Conservation (phyloP, 2,113 vertebrate genomes). For the Nycticebus coucang region DNA sequence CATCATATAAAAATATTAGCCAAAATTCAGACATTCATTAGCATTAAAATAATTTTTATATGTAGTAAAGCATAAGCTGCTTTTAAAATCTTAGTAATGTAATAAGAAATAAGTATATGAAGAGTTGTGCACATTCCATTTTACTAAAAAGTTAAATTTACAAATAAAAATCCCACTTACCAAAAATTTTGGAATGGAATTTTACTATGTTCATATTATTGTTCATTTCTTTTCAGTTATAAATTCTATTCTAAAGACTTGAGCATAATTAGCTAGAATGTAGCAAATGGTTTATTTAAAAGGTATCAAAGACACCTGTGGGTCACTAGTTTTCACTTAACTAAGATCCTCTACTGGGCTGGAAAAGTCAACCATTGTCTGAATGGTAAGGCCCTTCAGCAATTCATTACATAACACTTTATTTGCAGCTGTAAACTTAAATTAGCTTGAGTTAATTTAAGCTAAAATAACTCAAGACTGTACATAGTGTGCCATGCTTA, state of each 20-base stretch:
- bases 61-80: conserved; percentile 16
- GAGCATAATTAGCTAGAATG: conserved; percentile 11
- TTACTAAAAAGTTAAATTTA: conserved; percentile 59
- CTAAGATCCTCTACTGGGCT: conserved; percentile 21
- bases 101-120: conserved; percentile 25
- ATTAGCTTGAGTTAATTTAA: conserved; percentile 51
- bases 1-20: conserved; percentile 61
- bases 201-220: neutral
- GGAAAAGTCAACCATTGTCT: conserved; percentile 24
- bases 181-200: conserved; percentile 60
- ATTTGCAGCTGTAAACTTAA: conserved; percentile 28
- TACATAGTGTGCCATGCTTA: neutral
- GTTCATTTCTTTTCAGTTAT: conserved; percentile 6
- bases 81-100: conserved; percentile 52
- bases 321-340: conserved; percentile 39
- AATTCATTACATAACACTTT: conserved; percentile 22
- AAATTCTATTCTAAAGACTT: conserved; percentile 40
- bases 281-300: conserved; percentile 16
- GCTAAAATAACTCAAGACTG: conserved; percentile 40
- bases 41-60: conserved; percentile 34
- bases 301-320: conserved; percentile 51
- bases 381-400: conserved; percentile 10
- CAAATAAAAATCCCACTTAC: conserved; percentile 43
- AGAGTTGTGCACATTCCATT: conserved; percentile 28
- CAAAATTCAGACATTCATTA: conserved; percentile 45